phyloP scores from a whole-genome alignment of 2,797 vertebrate species.

The Eutrigla gurnardus region DNA sequence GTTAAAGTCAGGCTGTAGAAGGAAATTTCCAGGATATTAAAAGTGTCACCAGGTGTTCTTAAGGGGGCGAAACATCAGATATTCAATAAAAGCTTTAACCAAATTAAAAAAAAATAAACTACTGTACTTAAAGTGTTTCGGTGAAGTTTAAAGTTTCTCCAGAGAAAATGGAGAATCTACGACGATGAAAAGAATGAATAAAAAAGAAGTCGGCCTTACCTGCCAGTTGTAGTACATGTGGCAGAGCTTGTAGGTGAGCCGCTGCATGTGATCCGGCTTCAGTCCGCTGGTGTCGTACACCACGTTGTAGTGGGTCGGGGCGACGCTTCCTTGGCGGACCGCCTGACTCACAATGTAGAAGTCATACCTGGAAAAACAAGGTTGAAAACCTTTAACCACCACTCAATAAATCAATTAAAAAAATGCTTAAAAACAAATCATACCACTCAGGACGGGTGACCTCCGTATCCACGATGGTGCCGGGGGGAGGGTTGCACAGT shows the following conservation, averaged over 20 bases:
- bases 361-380: conserved; percentile 88
- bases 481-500: conserved; percentile 91
- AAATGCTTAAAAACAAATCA: neutral
- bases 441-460: conserved; percentile 96
- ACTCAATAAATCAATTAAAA: neutral
- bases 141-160: neutral
- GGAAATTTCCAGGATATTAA: no score
- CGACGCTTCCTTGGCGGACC: conserved; percentile 87
- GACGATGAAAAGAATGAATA: no score
- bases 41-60: neutral
- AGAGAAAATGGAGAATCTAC: neutral
- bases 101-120: neutral
- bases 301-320: conserved; percentile 96
- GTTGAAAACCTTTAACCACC: neutral
- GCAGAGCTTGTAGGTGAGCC: conserved; percentile 96
- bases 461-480: conserved; percentile 91
- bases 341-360: conserved; percentile 95
- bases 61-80: neutral
- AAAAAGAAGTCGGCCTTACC: conserved; percentile 75
- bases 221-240: conserved; percentile 99
- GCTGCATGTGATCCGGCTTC: conserved; percentile 96
- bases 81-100: neutral
- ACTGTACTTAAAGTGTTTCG: neutral
- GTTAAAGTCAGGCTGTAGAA: no score
- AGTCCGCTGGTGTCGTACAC: conserved; percentile 93